Percentiles rank a stretch among this genome's conserved stretches.
Conservation (phyloP, 2,797 vertebrate genomes). For the Mallotus villosus region DNA sequence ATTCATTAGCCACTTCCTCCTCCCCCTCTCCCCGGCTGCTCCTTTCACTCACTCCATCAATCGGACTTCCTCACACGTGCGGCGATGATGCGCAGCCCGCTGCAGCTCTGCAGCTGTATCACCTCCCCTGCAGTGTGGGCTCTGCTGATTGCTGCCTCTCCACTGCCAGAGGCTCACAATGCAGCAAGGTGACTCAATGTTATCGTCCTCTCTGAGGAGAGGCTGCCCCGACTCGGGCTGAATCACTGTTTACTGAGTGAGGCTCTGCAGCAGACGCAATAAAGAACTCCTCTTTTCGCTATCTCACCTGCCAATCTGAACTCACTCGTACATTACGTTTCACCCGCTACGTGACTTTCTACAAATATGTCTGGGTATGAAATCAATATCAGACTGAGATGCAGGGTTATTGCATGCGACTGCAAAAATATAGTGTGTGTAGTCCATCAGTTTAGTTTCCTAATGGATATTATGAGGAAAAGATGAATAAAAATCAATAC, state of each 20-base stretch:
- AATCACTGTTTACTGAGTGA: constrained; percentile 59
- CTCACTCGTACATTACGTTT: not conserved
- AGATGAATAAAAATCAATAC: not conserved
- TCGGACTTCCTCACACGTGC: constrained; percentile 23
- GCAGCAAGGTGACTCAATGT: constrained; percentile 83
- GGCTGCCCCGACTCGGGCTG: constrained; percentile 54
- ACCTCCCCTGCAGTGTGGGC: constrained; percentile 32
- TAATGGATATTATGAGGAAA: not conserved
- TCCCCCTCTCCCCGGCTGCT: constrained; percentile 4
- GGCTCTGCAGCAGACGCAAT: constrained; percentile 56
- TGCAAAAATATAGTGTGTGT: not conserved
- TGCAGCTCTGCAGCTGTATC: constrained; percentile 63
- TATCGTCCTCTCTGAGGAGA: constrained; percentile 70
- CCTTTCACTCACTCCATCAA: constrained; percentile 17
- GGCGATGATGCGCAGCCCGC: constrained; percentile 52
- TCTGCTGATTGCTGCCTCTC: constrained; percentile 59
- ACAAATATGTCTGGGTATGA: constrained; percentile 29
- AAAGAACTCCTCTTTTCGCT: constrained; percentile 32
- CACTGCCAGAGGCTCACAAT: constrained; percentile 72
- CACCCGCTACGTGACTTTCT: too few species aligned
- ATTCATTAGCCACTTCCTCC: constrained; percentile 43
- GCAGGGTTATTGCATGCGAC: not conserved
- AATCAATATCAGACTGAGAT: constrained; percentile 28
- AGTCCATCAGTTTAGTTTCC: not conserved
- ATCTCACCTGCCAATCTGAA: constrained; percentile 26